Percentiles rank a stretch among this genome's conserved stretches.
Evolutionary conservation across 2,113 vertebrate species (phyloP).

Genomic region (Hemiscyllium ocellatum): DNA sequence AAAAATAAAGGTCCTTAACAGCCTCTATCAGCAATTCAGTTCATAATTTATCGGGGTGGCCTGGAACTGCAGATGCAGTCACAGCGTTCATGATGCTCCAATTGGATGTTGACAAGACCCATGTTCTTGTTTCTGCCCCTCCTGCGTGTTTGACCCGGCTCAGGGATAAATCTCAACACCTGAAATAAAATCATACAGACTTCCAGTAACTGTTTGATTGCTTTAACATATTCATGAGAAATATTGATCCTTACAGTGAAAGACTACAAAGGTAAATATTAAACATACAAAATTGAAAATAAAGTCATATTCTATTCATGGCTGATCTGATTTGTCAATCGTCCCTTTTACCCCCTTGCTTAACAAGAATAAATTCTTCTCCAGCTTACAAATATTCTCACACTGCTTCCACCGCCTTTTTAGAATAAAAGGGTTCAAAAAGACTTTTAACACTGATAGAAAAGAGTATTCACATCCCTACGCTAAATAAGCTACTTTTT

Average conservation of each 20-base stretch:
- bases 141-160: constrained; percentile 54
- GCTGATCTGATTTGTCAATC: too few relatives aligned
- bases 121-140: constrained; percentile 62
- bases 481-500: too few relatives aligned
- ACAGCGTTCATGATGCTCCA: constrained; percentile 86
- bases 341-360: too few relatives aligned
- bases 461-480: too few relatives aligned
- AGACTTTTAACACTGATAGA: too few relatives aligned
- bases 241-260: neutral
- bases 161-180: constrained; percentile 85
- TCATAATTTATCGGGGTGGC: constrained; percentile 73
- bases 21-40: constrained; percentile 36
- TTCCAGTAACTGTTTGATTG: neutral
- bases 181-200: constrained; percentile 49
- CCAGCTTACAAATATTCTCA: too few relatives aligned
- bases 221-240: neutral
- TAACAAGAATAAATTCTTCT: too few relatives aligned
- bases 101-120: constrained; percentile 77
- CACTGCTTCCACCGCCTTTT: too few relatives aligned
- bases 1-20: constrained; percentile 43
- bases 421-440: too few relatives aligned
- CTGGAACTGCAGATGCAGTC: constrained; percentile 81
- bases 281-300: too few relatives aligned
- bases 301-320: too few relatives aligned
- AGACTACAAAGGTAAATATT: neutral